A percentile compares a stretch with the other conserved stretches of the same genome.
Evolutionary conservation across 2,113 vertebrate species (phyloP).

Genomic region (Thomomys bottae): DNA sequence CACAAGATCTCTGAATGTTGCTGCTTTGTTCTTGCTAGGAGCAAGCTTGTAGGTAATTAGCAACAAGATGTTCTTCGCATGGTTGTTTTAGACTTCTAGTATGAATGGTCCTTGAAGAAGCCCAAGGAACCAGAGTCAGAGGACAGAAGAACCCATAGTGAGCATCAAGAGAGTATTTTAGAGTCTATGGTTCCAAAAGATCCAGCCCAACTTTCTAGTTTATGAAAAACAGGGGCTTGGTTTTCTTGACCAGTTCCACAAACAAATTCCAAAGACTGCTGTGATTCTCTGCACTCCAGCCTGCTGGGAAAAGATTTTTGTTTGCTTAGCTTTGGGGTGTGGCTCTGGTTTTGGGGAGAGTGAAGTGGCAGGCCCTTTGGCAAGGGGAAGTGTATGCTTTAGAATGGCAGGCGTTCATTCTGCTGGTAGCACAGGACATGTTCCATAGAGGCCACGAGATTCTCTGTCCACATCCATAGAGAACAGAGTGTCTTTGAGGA

Average conservation of each 20-base stretch:
- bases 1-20: neutral
- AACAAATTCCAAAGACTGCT: neutral
- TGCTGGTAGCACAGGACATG: neutral
- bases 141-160: neutral
- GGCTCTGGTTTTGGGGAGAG: neutral
- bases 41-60: neutral
- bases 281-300: neutral
- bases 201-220: conserved; percentile 32
- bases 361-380: neutral
- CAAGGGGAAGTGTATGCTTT: neutral
- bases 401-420: neutral
- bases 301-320: neutral
- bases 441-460: neutral
- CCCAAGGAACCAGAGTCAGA: neutral
- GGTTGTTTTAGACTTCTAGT: neutral
- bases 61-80: neutral
- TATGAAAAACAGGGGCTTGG: neutral
- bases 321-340: conserved; percentile 20
- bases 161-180: neutral
- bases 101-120: neutral
- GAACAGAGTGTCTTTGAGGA: neutral
- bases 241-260: conserved; percentile 5
- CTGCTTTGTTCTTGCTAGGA: neutral
- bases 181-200: neutral
- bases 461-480: neutral